Evolutionary conservation across 1,140 invertebrate species (phyloP).

Genomic region (Caerostris extrusa): DNA sequence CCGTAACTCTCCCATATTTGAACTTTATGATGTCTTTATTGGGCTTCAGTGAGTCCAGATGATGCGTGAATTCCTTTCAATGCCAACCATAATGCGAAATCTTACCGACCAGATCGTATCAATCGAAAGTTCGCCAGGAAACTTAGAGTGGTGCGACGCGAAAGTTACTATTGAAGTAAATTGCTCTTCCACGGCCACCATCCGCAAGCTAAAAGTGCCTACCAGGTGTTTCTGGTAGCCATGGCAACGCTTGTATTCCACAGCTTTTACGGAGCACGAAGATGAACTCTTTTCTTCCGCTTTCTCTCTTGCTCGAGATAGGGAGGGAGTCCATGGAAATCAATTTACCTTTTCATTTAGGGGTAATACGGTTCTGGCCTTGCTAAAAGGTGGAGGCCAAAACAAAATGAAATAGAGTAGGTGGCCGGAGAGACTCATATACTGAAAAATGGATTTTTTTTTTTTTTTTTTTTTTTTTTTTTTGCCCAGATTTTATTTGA

Average conservation of each 20-base stretch:
- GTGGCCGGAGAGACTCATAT: not conserved
- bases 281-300: slow-evolving; percentile 58
- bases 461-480: not conserved
- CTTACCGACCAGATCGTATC: not conserved
- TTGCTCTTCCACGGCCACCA: slow-evolving; percentile 48
- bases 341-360: slow-evolving; percentile 73
- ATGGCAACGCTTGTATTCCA: slow-evolving; percentile 59
- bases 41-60: not conserved
- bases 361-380: slow-evolving; percentile 51
- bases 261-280: slow-evolving; percentile 32
- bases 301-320: slow-evolving; percentile 29
- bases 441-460: not conserved
- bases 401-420: slow-evolving; percentile 64
- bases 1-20: no score
- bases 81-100: not conserved
- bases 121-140: slow-evolving; percentile 15
- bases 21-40: not conserved
- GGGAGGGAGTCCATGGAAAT: slow-evolving; percentile 63
- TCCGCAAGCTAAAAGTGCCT: slow-evolving; percentile 58
- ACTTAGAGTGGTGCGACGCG: not conserved
- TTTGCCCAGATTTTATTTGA: not conserved
- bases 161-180: slow-evolving; percentile 55
- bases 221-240: slow-evolving; percentile 57
- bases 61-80: slow-evolving; percentile 13
- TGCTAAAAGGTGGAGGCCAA: slow-evolving; percentile 52